Conservation (phyloP, 1,140 invertebrate genomes). For the Drosophila baimaii region DNA sequence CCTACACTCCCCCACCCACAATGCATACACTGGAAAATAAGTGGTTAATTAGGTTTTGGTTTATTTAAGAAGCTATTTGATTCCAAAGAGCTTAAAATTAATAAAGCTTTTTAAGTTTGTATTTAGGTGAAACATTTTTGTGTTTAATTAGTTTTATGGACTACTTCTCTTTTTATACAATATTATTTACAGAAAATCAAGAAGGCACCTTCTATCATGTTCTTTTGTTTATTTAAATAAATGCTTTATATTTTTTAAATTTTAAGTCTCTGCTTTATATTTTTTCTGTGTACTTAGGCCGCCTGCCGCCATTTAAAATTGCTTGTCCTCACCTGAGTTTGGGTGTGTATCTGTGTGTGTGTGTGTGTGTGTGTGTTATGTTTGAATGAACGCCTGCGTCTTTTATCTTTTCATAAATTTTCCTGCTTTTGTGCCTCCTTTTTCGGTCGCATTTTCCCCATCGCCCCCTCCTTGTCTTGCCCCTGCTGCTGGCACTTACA, state of each 20-base stretch:
- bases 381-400: constrained; percentile 81
- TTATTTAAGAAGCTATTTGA: not conserved
- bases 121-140: too few species aligned
- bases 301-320: constrained; percentile 79
- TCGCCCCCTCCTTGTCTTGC: too few species aligned
- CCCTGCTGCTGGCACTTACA: constrained; percentile 65
- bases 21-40: not conserved
- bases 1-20: not conserved
- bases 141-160: too few species aligned
- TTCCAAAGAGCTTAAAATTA: too few species aligned
- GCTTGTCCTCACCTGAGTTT: constrained; percentile 73
- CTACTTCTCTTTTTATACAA: too few species aligned
- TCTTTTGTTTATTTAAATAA: too few species aligned
- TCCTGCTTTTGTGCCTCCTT: constrained; percentile 65
- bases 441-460: constrained; percentile 16
- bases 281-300: constrained; percentile 32
- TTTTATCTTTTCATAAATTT: constrained; percentile 83
- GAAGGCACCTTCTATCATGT: accelerated
- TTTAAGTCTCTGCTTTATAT: too few species aligned
- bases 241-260: too few species aligned
- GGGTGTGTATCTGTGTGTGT: constrained; percentile 15
- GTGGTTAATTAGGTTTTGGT: not conserved
- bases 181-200: not conserved
- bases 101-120: too few species aligned
- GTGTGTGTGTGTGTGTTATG: constrained; percentile 63